phyloP scores from a whole-genome alignment of 2,888 invertebrate species.

The Rotaria socialis region DNA sequence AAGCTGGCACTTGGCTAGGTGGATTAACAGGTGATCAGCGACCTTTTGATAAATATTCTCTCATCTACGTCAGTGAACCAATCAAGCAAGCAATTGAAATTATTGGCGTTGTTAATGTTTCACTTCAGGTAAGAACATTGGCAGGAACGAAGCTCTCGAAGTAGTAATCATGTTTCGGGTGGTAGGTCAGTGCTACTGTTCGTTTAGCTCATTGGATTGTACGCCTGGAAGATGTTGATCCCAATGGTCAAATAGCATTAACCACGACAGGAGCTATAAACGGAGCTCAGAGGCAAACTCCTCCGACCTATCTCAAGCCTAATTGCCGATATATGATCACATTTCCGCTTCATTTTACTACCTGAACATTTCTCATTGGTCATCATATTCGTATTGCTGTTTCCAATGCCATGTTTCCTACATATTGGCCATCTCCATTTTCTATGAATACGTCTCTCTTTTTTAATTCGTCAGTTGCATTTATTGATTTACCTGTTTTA shows the following conservation, averaged over 20 bases:
- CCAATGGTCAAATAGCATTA: background rate
- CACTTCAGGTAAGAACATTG: background rate
- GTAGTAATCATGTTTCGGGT: no score
- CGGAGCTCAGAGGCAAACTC: background rate
- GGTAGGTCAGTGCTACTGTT: background rate
- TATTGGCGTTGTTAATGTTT: background rate
- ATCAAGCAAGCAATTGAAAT: background rate
- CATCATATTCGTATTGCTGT: conserved; percentile 1
- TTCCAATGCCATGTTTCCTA: background rate
- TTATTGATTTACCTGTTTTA: background rate
- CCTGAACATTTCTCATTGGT: background rate
- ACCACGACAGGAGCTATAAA: background rate
- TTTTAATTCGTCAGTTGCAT: background rate
- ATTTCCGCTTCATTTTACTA: background rate
- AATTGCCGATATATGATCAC: background rate
- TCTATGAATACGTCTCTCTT: background rate
- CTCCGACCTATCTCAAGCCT: background rate
- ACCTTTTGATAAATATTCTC: background rate
- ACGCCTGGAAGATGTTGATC: background rate
- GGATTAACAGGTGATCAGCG: background rate
- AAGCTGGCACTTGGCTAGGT: background rate
- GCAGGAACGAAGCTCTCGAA: no score
- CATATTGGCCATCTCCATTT: background rate
- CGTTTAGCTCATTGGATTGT: background rate
- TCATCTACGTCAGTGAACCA: background rate